Base-by-base conservation (phyloP, 2,888 invertebrate species). In the Caenorhabditis japonica region DNA sequence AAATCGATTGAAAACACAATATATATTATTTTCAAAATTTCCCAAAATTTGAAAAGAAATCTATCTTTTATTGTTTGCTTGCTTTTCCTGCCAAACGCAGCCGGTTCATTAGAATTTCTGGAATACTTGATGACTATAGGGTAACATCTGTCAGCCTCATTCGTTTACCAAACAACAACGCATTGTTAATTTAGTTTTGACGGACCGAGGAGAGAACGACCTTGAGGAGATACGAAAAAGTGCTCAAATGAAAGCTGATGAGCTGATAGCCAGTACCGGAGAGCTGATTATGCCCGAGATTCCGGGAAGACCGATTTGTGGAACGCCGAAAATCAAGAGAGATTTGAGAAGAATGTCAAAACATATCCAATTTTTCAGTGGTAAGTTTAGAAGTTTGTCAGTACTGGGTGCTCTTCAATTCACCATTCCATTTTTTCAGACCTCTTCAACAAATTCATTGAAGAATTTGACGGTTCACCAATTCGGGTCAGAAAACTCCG, bases 381-480 rank as follows among this genome's bases (percentile, higher is more conserved):
- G 66, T 66, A 44, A 17, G 3, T 49, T 2, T 3, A 38, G 17
- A 23, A 10, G 5, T 10, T 7, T 7, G 30, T 30, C 30, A 10
- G 7, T 30, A 7, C 10, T 30, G 5, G 30, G 5, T 30, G n/a
- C n/a, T n/a, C n/a, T n/a, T n/a, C n/a, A n/a, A n/a, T n/a, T n/a
- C n/a, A n/a, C n/a, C n/a, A 5, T 30, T 10, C 30, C 5, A 30
- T 7, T 7, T 30, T 59, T 49, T 15, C 43, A 66, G 66, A 36
- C 1, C 36, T 66, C n/a, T 33, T 41, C 21, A 33, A 30, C 23
- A 56, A 66, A 23, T 56, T 66, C 12, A 13, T 66, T 10, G 43
- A 43, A 13, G 66, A 66, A 4, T 66, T 66, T 39, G 66, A 66
- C 21, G 51, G 44, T 3, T 43, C 66, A 7, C 12, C 17, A 2